phyloP scores from a whole-genome alignment of 2,113 vertebrate species.

The Echinops telfairi region DNA sequence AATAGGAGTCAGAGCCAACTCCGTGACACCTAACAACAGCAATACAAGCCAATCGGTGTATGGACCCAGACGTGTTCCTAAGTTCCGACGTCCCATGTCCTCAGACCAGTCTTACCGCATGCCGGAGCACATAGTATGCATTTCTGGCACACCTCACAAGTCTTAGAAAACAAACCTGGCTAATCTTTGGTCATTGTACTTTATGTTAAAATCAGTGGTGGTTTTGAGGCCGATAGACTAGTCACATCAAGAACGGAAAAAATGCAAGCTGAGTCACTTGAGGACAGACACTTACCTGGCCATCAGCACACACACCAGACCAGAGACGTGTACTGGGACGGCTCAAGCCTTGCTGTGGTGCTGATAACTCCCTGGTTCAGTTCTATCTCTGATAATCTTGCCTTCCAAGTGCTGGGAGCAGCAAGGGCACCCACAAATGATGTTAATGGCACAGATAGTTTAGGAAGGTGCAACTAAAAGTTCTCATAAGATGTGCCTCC shows the following conservation, averaged over 20 bases:
- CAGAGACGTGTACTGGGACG: conserved; percentile 95
- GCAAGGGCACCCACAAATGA: background rate
- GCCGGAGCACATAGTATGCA: background rate
- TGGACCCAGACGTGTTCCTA: no score
- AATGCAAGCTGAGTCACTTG: accelerated
- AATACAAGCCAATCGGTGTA: no score
- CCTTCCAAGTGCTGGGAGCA: conserved; percentile 94
- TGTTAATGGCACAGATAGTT: background rate
- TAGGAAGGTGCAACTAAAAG: background rate
- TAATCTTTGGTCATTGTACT: no score
- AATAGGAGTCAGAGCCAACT: no score
- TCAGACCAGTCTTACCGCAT: background rate
- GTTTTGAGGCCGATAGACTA: background rate
- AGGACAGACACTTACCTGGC: conserved; percentile 90
- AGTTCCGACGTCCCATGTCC: no score
- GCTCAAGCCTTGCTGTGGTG: conserved; percentile 97
- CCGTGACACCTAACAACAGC: no score
- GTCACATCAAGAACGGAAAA: background rate
- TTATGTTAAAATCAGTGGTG: background rate
- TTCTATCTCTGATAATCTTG: conserved; percentile 98
- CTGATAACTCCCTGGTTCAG: conserved; percentile 98
- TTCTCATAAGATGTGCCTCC: background rate
- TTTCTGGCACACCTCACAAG: background rate
- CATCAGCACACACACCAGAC: conserved; percentile 99
- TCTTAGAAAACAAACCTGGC: background rate